Evolutionary conservation across 2,113 vertebrate genomes (phyloP), one percentile per base, ranked within the genome.

Genomic region (Cinclus mexicanus): DNA sequence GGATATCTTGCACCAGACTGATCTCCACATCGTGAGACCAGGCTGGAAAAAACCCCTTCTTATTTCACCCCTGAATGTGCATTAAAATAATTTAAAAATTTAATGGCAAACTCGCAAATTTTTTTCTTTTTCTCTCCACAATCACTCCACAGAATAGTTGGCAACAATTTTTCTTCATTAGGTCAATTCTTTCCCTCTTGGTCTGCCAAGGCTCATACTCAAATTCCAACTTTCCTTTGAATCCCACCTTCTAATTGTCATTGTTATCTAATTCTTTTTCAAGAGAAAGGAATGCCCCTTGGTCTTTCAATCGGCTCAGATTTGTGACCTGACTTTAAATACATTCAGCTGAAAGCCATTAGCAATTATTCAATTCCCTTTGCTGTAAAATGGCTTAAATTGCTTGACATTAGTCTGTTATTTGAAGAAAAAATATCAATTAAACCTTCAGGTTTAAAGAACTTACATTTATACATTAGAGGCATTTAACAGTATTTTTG

Each of bases 361-460:
- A 94, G 83, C 75, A 82, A 94, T 90, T 95, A 76, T 87, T 90
- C 86, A 89, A 97, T 93, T 94, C 85, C 89, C 65, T 90, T 87
- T 91, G 64, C 89, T 80, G 70, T 93, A 90, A 97, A 97, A 94
- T 87, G 57, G 64, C 69, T 84, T 93, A 90, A 97, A 96, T 96
- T 96, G 90, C 92, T 63, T 89, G 75, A 86, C 56, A 81, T 90
- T 63, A 80, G 76, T 39, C 71, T 0, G 0, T 59, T 92, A 90
- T 96, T 96, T 95, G 77, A 87, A 97, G 84, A 94, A 94, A 97
- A 97, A 97, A 95, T 89, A 94, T 52, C 86, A 92, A 93, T 92
- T 95, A 96, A 78, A 53, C 72, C 76, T 94, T 96, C 90, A 88
- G 39, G 15, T 75, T 90, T 60, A 87, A 72, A 75, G 56, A 75